Evolutionary conservation across 1,140 invertebrate genomes (phyloP).

Genomic region (Hypothenemus hampei): DNA sequence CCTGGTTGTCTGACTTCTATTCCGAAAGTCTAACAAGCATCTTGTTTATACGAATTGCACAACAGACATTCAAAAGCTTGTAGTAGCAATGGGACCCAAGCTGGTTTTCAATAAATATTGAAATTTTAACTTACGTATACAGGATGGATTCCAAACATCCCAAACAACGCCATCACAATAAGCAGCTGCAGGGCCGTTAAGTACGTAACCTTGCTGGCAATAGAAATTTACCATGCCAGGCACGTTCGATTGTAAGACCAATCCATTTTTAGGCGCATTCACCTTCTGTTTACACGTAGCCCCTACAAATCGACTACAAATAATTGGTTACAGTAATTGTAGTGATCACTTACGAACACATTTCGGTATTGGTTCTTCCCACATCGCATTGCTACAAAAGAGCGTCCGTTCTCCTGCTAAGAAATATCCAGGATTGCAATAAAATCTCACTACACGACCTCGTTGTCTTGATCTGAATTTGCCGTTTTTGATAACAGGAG

Average conservation of each 20-base stretch:
- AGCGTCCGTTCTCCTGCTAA: constrained; percentile 39
- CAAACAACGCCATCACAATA: constrained; percentile 62
- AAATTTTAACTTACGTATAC: constrained; percentile 51
- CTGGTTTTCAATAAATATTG: no score
- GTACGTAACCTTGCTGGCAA: constrained; percentile 56
- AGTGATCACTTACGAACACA: constrained; percentile 40
- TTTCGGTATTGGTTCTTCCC: constrained; percentile 35
- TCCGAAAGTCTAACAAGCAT: no score
- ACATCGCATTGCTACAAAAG: constrained; percentile 35
- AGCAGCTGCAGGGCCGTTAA: constrained; percentile 52
- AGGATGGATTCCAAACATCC: constrained; percentile 57
- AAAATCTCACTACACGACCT: constrained; percentile 33
- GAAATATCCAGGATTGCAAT: constrained; percentile 36
- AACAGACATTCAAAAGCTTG: no score
- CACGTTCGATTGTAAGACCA: constrained; percentile 47
- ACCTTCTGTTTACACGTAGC: constrained; percentile 17
- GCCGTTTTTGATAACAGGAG: constrained; percentile 28
- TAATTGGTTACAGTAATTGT: background rate
- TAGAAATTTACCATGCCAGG: constrained; percentile 58
- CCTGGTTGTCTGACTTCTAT: no score
- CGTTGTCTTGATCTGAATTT: constrained; percentile 31
- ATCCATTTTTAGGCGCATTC: constrained; percentile 44
- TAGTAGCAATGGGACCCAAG: no score
- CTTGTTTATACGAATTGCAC: no score
- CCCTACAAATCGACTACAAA: constrained; percentile 12